Percentiles rank a stretch among this genome's conserved stretches.
Conservation (phyloP, 1,140 invertebrate genomes). For the Brachystomella parvula region DNA sequence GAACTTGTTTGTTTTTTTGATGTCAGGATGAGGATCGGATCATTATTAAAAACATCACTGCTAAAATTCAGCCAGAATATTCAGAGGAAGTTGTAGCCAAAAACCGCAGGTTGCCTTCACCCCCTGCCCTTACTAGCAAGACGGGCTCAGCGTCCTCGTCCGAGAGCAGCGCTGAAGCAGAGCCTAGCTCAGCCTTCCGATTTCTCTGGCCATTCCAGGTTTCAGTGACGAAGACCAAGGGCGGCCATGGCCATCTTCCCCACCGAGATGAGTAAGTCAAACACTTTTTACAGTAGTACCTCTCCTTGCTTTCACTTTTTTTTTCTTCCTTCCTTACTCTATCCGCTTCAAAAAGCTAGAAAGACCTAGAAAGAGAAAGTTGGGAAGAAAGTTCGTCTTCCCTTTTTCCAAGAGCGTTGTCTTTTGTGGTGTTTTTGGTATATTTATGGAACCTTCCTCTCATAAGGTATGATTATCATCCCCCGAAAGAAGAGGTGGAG, state of each 20-base stretch:
- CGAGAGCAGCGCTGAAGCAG: conserved; percentile 16
- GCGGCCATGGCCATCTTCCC: conserved; percentile 6
- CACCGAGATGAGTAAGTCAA: conserved; percentile 25
- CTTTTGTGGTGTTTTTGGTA: neutral
- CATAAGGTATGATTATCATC: conserved; percentile 12
- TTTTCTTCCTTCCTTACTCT: conserved; percentile 4
- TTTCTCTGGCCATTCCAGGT: conserved; percentile 28
- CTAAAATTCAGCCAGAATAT: neutral
- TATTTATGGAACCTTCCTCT: neutral
- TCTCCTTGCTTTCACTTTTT: conserved; percentile 7
- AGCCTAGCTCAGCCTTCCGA: conserved; percentile 4
- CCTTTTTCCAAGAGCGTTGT: neutral
- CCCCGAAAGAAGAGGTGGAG: too few species aligned
- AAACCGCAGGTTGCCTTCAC: neutral
- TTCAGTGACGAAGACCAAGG: conserved; percentile 23
- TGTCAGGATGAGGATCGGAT: neutral
- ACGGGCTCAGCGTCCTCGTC: conserved; percentile 8
- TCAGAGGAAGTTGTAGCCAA: neutral
- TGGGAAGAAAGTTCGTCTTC: neutral
- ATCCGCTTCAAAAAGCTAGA: neutral
- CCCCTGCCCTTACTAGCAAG: neutral
- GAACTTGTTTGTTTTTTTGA: too few species aligned
- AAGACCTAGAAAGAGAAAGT: neutral
- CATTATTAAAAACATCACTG: neutral
- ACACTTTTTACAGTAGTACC: neutral